phyloP scores from a whole-genome alignment of 1,140 invertebrate genomes.

The Dendrolimus kikuchii region DNA sequence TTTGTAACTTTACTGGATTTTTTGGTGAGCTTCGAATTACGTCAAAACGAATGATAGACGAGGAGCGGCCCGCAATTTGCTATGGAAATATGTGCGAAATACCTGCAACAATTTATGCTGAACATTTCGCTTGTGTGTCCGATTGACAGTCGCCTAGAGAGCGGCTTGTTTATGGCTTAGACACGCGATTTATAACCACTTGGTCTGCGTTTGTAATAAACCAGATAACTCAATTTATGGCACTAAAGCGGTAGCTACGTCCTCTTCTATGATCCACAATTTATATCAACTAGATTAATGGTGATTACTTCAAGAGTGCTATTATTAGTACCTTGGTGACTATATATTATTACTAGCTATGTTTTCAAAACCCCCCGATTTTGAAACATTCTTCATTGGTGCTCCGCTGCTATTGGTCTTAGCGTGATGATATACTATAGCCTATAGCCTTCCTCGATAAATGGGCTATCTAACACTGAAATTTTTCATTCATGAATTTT shows the following conservation, averaged over 20 bases:
- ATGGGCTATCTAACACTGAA: too few relatives aligned
- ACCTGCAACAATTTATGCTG: constrained; percentile 31
- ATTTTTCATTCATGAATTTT: too few relatives aligned
- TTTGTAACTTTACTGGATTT: constrained; percentile 33
- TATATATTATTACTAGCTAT: too few relatives aligned
- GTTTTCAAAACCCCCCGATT: too few relatives aligned
- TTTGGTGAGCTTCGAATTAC: constrained; percentile 28
- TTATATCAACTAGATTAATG: constrained; percentile 23
- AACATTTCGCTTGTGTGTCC: constrained; percentile 18
- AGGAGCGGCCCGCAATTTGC: constrained; percentile 32
- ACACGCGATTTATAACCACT: constrained; percentile 31
- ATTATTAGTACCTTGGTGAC: constrained; percentile 3
- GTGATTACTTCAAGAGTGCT: constrained; percentile 11
- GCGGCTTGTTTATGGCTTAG: constrained; percentile 27
- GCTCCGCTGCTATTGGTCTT: too few relatives aligned
- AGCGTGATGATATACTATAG: too few relatives aligned
- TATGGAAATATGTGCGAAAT: constrained; percentile 27
- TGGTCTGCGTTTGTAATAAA: constrained; percentile 34
- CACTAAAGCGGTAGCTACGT: constrained; percentile 24
- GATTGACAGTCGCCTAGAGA: constrained; percentile 38
- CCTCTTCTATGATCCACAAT: constrained; percentile 22
- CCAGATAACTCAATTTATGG: constrained; percentile 43
- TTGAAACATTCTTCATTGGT: too few relatives aligned
- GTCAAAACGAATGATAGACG: constrained; percentile 36
- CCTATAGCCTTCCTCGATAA: too few relatives aligned